These are phyloP conservation scores for Pilophorus perplexus DNA, from an alignment of 2,888 invertebrate species.

Conservation along the genomic window DNA sequence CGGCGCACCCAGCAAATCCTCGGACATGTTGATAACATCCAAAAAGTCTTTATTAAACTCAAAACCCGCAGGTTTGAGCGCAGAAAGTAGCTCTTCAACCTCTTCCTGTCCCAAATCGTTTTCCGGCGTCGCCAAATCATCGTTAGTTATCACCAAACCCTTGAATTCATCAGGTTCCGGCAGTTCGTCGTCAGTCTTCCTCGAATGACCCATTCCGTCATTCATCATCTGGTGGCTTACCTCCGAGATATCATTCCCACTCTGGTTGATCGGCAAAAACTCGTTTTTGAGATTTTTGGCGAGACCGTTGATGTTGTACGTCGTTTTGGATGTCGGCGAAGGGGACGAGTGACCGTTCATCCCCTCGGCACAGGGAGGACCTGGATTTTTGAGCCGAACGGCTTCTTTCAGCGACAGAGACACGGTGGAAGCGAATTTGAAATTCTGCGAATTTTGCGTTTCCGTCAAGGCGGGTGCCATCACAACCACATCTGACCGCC, in stretches of 20 bases:
- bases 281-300: constrained; percentile 45
- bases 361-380: constrained; percentile 1
- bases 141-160: constrained; percentile 36
- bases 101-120: constrained; percentile 54
- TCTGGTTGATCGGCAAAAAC: constrained; percentile 42
- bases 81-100: constrained; percentile 69
- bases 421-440: constrained; percentile 56
- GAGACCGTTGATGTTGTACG: constrained; percentile 45
- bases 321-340: constrained; percentile 35
- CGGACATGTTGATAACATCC: constrained; percentile 57
- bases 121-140: constrained; percentile 55
- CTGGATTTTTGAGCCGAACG: not conserved
- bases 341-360: constrained; percentile 45
- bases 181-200: constrained; percentile 9
- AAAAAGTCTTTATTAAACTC: constrained; percentile 52
- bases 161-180: constrained; percentile 26
- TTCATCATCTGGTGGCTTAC: constrained; percentile 48
- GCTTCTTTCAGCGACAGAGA: constrained; percentile 39
- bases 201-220: constrained; percentile 34
- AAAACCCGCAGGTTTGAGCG: constrained; percentile 54
- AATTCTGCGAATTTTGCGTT: constrained; percentile 53
- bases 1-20: constrained; percentile 53
- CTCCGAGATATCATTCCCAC: not conserved
- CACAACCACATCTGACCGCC: constrained; percentile 67
- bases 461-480: constrained; percentile 94